These are phyloP conservation scores for Auanema freiburgensis DNA, from an alignment of 2,888 invertebrate genomes.

Conservation along the genomic window DNA sequence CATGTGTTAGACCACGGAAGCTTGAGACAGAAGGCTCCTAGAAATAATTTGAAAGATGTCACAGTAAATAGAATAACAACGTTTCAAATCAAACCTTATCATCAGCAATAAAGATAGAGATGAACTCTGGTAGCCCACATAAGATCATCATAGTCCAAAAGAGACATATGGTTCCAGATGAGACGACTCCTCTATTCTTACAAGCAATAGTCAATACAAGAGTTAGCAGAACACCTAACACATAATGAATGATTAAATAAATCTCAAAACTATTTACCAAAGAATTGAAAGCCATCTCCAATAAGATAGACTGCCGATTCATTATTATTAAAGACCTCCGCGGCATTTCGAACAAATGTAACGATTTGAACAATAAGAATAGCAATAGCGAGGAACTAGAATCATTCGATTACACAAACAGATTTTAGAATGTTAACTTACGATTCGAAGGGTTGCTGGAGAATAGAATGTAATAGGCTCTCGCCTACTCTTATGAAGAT, in stretches of 20 bases:
- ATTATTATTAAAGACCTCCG: too few relatives aligned
- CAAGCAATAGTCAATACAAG: constrained; percentile 53
- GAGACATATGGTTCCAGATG: constrained; percentile 59
- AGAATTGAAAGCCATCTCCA: neutral
- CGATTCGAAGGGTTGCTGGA: constrained; percentile 55
- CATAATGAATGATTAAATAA: neutral
- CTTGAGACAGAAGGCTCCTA: neutral
- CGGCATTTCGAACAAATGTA: too few relatives aligned
- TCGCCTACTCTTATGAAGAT: constrained; percentile 50
- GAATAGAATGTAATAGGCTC: constrained; percentile 41
- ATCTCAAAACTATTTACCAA: neutral
- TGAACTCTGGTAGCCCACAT: constrained; percentile 33
- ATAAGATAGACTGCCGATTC: too few relatives aligned
- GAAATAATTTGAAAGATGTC: neutral
- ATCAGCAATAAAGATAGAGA: constrained; percentile 16
- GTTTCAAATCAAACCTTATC: neutral
- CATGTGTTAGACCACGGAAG: constrained; percentile 19
- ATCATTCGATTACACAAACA: too few relatives aligned
- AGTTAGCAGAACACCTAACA: constrained; percentile 43
- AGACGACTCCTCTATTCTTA: constrained; percentile 55
- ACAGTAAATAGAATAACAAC: too few relatives aligned
- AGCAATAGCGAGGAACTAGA: too few relatives aligned
- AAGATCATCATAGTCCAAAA: constrained; percentile 53
- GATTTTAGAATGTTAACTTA: too few relatives aligned
- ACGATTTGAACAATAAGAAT: too few relatives aligned